Conservation (phyloP, 2,888 invertebrate genomes). For the Drosophila bunnanda region DNA sequence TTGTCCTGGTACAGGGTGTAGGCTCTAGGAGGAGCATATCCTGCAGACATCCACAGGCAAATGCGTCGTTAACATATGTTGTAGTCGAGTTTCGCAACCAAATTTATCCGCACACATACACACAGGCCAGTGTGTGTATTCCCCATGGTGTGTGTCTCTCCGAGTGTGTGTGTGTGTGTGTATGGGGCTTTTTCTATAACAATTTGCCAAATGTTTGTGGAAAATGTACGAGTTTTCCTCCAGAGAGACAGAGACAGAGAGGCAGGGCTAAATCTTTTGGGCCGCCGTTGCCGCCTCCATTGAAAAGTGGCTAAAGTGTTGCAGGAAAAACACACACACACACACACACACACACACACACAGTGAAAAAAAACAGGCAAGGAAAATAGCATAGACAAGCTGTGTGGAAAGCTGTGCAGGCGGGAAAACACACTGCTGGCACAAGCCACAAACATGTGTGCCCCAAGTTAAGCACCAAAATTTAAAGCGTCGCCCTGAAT, state of each 20-base stretch:
- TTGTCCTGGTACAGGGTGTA: background rate
- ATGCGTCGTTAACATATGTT: slow-evolving; percentile 74
- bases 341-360: background rate
- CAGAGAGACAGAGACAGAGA: background rate
- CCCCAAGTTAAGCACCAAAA: slow-evolving; percentile 19
- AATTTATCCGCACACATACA: slow-evolving; percentile 41
- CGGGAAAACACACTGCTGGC: slow-evolving; percentile 5
- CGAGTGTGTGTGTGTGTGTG: slow-evolving; percentile 15
- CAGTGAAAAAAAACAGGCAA: background rate
- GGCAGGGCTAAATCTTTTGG: slow-evolving; percentile 24
- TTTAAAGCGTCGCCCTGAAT: slow-evolving; percentile 18
- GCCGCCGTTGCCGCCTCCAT: slow-evolving; percentile 46
- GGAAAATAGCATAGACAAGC: slow-evolving; percentile 14
- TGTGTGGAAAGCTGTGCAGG: slow-evolving; percentile 8
- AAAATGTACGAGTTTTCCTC: slow-evolving; percentile 62
- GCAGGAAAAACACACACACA: slow-evolving; percentile 19
- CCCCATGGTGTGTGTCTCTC: slow-evolving; percentile 33
- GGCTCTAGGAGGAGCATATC: background rate
- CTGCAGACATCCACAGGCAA: slow-evolving; percentile 50
- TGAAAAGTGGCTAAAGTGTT: slow-evolving; percentile 71
- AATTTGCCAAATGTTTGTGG: slow-evolving; percentile 71
- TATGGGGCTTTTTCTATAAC: slow-evolving; percentile 59
- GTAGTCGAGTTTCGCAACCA: slow-evolving; percentile 60
- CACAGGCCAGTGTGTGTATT: slow-evolving; percentile 17
- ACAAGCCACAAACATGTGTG: slow-evolving; percentile 39